Base-by-base conservation (phyloP, 1,140 invertebrate genomes). In the Steinernema khuongi region DNA sequence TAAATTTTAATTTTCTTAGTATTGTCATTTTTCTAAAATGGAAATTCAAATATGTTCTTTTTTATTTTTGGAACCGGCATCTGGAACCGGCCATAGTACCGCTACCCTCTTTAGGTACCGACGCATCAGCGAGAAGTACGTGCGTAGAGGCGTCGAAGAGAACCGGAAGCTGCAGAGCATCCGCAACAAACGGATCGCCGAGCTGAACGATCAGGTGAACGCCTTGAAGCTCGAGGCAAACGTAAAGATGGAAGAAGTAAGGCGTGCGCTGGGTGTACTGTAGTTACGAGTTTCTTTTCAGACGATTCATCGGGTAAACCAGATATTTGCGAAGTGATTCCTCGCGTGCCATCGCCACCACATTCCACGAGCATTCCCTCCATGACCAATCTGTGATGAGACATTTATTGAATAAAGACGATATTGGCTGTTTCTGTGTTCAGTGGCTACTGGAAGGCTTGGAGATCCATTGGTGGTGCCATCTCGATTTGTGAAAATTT, bases 331-430 rank as follows among this genome's bases (percentile, higher is more conserved):
- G 11, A 60, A 60, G 50, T 60, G 50, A 60, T 14, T 60, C 26
- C 50, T 26, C n/a, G 7, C 22, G 50, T 60, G 50, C 50, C 50
- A 60, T 60, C 50, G 50, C 50, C 7, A n/a, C n/a, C n/a, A 60
- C 50, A 60, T 60, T 60, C 50, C 50, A 41, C 36, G 26, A 60
- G 22, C 50, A 60, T 60, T 4, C 26, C 4, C 26, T 60, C 50
- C 50, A 60, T 60, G 50, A 60, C 50, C 50, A 60, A 60, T 14
- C 50, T 60, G 50, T 60, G 50, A 60, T 60, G 50, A 60, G 4
- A n/a, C 50, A 7, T 60, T 22, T 4, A 22, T n/a, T n/a, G n/a
- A n/a, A n/a, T n/a, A n/a, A n/a, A n/a, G n/a, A n/a, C n/a, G n/a
- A n/a, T n/a, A n/a, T n/a, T n/a, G n/a, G n/a, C n/a, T n/a, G n/a